Base-by-base conservation (phyloP, 1,140 invertebrate species). In the Dinoponera quadriceps region DNA sequence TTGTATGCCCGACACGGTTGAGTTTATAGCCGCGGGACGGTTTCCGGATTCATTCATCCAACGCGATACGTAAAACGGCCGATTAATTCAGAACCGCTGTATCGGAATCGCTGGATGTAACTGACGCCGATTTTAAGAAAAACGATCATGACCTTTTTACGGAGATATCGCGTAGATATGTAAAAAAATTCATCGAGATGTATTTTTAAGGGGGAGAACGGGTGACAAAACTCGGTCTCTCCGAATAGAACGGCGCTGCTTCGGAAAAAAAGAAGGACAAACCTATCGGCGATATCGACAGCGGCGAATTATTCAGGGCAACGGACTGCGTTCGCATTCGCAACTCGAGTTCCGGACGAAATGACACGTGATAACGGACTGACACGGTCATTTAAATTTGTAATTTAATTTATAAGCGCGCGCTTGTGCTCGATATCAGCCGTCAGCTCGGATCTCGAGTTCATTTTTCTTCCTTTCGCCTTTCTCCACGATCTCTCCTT, bases 351-450 rank as follows among this genome's bases (percentile, higher is more conserved):
- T 68, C 27, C 2, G 18, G 27, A 22, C 51, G 20, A 54, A 69
- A 54, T 69, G n/a, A 33, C 16, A 51, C 18, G 38, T 44, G 48
- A 68, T 20, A 29, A 16, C 11, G 4, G 16, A 60, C 33, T 3
- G 16, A 48, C n/a, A n/a, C 16, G 22, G 20, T 57, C 54, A 55
- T 78, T 73, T 65, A 57, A 51, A 55, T 77, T 55, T 78, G 51
- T 65, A 29, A 9, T 14, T 44, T 44, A 44, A 44, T 44, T 44
- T 44, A 44, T 11, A 44, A 44, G 3, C 25, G 2, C 18, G 51
- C 4, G 25, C 1, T 59, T 44, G 14, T 25, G 13, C 38, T 9
- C 22, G 25, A 71, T 49, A 69, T 74, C 27, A 54, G 20, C 5
- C 25, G 59, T 69, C 22, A n/a, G 5, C 25, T 25, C n/a, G 60